These are phyloP conservation scores for Columbina picui DNA, from an alignment of 2,113 vertebrate species.

Conservation along the genomic window DNA sequence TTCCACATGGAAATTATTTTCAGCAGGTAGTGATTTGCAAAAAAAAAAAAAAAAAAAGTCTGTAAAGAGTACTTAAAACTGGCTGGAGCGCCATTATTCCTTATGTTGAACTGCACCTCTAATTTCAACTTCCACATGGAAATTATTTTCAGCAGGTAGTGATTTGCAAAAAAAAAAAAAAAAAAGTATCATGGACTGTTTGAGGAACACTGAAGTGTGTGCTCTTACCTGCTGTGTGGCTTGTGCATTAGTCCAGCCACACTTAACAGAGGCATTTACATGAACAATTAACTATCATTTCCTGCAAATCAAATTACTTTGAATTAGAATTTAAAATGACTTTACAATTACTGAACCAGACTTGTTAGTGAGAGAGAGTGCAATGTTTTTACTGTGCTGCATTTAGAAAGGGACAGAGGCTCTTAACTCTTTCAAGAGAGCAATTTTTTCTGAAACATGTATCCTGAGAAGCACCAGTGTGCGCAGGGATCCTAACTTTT, in stretches of 20 bases:
- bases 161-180: background rate
- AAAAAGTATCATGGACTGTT: background rate
- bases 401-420: conserved; percentile 21
- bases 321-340: conserved; percentile 45
- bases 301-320: conserved; percentile 51
- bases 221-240: background rate
- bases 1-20: background rate
- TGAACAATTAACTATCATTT: conserved; percentile 41
- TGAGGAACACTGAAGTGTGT: background rate
- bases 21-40: background rate
- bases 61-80: background rate
- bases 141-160: background rate
- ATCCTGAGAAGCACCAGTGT: background rate
- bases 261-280: conserved; percentile 7
- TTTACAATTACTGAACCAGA: conserved; percentile 5
- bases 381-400: background rate
- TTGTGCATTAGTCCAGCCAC: background rate
- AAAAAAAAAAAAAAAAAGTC: background rate
- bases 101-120: background rate
- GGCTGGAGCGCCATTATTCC: background rate
- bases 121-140: background rate
- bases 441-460: background rate
- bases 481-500: background rate
- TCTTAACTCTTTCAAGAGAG: conserved; percentile 27
- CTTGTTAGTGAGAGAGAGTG: background rate